Percentiles rank a stretch among this genome's conserved stretches.
Conservation (phyloP, 1,140 invertebrate genomes). For the Drosophila sp. region DNA sequence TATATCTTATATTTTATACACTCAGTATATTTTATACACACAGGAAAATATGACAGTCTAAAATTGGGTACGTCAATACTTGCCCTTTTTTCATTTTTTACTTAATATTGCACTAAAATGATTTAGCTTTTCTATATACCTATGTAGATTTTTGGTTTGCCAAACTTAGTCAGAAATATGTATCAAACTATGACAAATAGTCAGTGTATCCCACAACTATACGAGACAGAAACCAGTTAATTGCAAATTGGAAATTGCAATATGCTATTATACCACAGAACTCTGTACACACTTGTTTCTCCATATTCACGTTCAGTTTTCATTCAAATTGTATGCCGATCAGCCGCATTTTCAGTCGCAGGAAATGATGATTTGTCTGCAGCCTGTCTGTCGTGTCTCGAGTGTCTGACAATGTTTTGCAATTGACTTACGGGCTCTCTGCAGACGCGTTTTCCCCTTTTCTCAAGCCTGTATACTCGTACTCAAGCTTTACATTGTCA, state of each 20-base stretch:
- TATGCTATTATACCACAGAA: constrained; percentile 39
- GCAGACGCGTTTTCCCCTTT: constrained; percentile 35
- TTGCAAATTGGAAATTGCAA: constrained; percentile 24
- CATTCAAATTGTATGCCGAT: constrained; percentile 38
- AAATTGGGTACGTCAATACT: neutral
- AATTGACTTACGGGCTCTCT: constrained; percentile 5
- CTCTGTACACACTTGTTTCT: neutral
- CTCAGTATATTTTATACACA: neutral
- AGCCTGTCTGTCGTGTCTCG: constrained; percentile 56
- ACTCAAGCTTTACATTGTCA: constrained; percentile 32
- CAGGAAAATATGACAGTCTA: neutral
- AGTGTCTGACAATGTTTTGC: constrained; percentile 27
- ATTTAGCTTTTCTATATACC: too few species aligned
- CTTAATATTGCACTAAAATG: too few species aligned
- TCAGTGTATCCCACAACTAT: constrained; percentile 7
- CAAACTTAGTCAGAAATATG: too few species aligned
- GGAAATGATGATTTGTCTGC: constrained; percentile 75
- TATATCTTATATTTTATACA: constrained; percentile 1
- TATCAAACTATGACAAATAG: too few species aligned
- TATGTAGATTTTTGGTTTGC: too few species aligned
- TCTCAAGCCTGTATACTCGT: neutral
- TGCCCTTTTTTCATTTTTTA: neutral
- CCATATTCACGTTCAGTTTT: constrained; percentile 41
- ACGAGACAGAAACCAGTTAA: constrained; percentile 20
- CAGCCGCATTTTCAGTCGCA: constrained; percentile 36